A percentile compares a stretch with the other conserved stretches of the same genome.
Evolutionary conservation across 2,797 vertebrate genomes (phyloP).

Genomic region (Bovichtus diacanthus): DNA sequence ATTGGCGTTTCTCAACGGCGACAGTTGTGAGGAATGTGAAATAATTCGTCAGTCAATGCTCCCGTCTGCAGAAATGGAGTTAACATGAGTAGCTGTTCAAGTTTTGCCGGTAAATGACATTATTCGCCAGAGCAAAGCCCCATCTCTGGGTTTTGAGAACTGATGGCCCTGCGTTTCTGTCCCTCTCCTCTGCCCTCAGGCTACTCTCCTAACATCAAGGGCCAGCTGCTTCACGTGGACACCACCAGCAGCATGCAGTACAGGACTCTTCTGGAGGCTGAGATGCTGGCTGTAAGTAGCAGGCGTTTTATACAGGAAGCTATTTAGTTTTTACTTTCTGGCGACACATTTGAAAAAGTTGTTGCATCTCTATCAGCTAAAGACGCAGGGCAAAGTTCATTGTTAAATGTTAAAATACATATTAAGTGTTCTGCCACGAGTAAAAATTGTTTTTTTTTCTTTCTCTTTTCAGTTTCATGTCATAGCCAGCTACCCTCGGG

Average conservation of each 20-base stretch:
- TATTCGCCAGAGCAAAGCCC: neutral
- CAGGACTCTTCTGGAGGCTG: constrained; percentile 95
- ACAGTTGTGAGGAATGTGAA: neutral
- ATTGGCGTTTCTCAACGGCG: neutral
- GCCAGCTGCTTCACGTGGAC: constrained; percentile 96
- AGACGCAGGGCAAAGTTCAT: neutral
- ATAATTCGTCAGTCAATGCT: constrained; percentile 30
- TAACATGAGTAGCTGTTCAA: constrained; percentile 10
- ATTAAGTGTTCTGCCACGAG: neutral
- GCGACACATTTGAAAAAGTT: neutral
- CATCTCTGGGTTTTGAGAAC: constrained; percentile 10
- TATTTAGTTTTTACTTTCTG: neutral
- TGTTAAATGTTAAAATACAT: neutral
- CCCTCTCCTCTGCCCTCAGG: constrained; percentile 80
- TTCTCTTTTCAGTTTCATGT: constrained; percentile 91
- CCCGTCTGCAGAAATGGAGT: constrained; percentile 21
- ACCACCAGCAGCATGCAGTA: constrained; percentile 99
- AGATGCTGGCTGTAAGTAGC: constrained; percentile 97
- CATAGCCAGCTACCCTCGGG: constrained; percentile 93
- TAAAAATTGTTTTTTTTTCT: neutral
- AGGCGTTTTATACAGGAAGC: neutral
- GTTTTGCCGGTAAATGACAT: neutral
- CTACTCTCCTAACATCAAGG: constrained; percentile 97
- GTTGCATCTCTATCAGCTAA: neutral
- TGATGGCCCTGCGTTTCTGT: constrained; percentile 20